Evolutionary conservation across 1,140 invertebrate genomes (phyloP).

Genomic region (Elysia chlorotica): DNA sequence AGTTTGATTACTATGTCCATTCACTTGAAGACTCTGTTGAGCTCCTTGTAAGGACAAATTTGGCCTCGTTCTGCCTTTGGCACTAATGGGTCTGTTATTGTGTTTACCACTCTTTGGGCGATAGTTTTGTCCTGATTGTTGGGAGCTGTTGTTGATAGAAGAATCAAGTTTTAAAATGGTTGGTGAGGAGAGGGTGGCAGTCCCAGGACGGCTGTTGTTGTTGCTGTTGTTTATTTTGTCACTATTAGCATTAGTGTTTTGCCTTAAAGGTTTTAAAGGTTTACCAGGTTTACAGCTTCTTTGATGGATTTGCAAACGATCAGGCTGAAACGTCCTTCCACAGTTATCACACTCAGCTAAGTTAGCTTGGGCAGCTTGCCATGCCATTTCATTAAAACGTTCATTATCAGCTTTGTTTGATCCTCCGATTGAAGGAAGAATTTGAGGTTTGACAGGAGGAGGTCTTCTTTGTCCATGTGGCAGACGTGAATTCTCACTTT

Average conservation of each 20-base stretch:
- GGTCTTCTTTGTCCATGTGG: conserved; percentile 67
- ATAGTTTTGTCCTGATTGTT: not conserved
- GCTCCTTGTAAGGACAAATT: too few species aligned
- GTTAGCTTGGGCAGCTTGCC: conserved; percentile 63
- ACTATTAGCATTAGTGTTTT: conserved; percentile 9
- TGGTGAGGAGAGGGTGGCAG: conserved; percentile 31
- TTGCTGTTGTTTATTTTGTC: not conserved
- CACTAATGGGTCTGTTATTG: conserved; percentile 19
- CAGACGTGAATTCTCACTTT: conserved; percentile 71
- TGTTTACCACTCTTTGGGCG: conserved; percentile 3
- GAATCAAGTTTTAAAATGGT: conserved; percentile 26
- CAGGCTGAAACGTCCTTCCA: conserved; percentile 73
- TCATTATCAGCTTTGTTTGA: conserved; percentile 27
- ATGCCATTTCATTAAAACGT: conserved; percentile 57
- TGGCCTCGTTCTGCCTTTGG: conserved; percentile 16
- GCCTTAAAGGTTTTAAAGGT: conserved; percentile 24
- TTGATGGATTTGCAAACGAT: conserved; percentile 72
- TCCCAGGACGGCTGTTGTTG: conserved; percentile 25
- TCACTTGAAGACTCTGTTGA: conserved; percentile 2
- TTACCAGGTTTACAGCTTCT: conserved; percentile 66
- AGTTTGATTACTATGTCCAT: too few species aligned
- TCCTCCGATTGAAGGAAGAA: conserved; percentile 42
- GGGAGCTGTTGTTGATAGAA: not conserved
- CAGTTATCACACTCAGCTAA: conserved; percentile 72
- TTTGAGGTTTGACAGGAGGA: conserved; percentile 69